These are phyloP conservation scores for Vireo altiloquus DNA, from an alignment of 2,113 vertebrate species.

Conservation along the genomic window DNA sequence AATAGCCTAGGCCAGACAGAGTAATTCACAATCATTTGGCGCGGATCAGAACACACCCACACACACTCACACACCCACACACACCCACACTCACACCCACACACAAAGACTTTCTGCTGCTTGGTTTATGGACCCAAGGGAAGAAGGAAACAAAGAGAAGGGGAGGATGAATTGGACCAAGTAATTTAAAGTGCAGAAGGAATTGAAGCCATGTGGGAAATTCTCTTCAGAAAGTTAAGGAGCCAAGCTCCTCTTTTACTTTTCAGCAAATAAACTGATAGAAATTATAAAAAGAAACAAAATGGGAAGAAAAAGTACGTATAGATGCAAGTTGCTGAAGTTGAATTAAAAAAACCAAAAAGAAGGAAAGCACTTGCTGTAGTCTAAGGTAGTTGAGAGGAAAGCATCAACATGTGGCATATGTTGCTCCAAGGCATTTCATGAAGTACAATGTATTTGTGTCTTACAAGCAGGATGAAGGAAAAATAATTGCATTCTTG, in stretches of 20 bases:
- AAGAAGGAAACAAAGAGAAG: background rate
- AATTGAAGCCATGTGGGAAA: background rate
- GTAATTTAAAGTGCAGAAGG: background rate
- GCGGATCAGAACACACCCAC: background rate
- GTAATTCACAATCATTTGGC: background rate
- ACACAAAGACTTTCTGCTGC: background rate
- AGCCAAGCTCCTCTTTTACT: background rate
- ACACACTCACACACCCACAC: background rate
- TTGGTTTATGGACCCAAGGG: background rate
- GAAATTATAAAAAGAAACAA: background rate
- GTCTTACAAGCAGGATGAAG: background rate
- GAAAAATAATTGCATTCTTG: constrained; percentile 12
- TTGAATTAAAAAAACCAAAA: background rate
- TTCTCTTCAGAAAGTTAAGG: background rate
- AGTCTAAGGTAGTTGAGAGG: background rate
- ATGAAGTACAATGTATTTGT: background rate
- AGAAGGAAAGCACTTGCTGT: background rate
- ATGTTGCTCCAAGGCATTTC: background rate
- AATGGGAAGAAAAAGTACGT: background rate
- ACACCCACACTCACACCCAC: background rate
- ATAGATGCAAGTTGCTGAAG: background rate
- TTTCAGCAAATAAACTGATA: background rate
- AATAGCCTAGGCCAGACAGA: constrained; percentile 40
- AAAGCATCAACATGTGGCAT: background rate
- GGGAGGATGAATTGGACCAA: background rate